Percentiles rank a stretch among this genome's conserved stretches.
phyloP scores from a whole-genome alignment of 2,113 vertebrate species.

The Poeciliopsis retropinna region DNA sequence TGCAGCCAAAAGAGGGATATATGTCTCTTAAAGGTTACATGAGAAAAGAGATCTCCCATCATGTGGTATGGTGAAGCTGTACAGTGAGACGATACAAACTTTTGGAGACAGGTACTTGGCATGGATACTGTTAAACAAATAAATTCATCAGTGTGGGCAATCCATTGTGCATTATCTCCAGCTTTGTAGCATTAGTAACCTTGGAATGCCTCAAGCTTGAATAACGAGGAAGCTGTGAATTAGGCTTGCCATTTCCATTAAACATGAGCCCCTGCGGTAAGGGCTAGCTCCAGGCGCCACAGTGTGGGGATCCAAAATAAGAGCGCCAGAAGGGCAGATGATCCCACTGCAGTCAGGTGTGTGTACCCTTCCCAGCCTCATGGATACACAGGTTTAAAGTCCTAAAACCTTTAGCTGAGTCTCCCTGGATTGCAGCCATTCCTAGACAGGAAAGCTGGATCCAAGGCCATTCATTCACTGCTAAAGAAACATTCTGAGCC shows the following conservation, averaged over 20 bases:
- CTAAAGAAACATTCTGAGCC: slow-evolving; percentile 10
- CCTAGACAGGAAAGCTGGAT: slow-evolving; percentile 38
- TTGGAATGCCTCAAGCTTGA: slow-evolving; percentile 23
- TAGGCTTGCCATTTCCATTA: slow-evolving; percentile 57
- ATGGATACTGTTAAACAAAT: slow-evolving; percentile 48
- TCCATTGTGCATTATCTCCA: slow-evolving; percentile 21
- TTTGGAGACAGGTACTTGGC: slow-evolving; percentile 41
- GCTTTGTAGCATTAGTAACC: slow-evolving; percentile 33
- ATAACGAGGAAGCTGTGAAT: slow-evolving; percentile 47
- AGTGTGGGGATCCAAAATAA: slow-evolving; percentile 22
- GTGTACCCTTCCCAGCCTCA: slow-evolving; percentile 34
- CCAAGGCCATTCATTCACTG: slow-evolving; percentile 4
- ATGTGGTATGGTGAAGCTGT: slow-evolving; percentile 13
- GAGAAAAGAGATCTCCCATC: slow-evolving; percentile 24
- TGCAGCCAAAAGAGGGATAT: neutral
- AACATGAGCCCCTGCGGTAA: slow-evolving; percentile 37
- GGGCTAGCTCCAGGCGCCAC: slow-evolving; percentile 30
- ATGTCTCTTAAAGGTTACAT: slow-evolving; percentile 19
- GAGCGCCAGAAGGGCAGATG: slow-evolving; percentile 27
- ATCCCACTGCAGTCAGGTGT: slow-evolving; percentile 67
- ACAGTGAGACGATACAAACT: slow-evolving; percentile 56
- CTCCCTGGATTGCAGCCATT: slow-evolving; percentile 31
- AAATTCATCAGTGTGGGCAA: slow-evolving; percentile 14
- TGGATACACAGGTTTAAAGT: slow-evolving; percentile 37
- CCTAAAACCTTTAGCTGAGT: slow-evolving; percentile 46